Evolutionary conservation across 1,140 invertebrate species (phyloP).

Genomic region (Galleria mellonella): DNA sequence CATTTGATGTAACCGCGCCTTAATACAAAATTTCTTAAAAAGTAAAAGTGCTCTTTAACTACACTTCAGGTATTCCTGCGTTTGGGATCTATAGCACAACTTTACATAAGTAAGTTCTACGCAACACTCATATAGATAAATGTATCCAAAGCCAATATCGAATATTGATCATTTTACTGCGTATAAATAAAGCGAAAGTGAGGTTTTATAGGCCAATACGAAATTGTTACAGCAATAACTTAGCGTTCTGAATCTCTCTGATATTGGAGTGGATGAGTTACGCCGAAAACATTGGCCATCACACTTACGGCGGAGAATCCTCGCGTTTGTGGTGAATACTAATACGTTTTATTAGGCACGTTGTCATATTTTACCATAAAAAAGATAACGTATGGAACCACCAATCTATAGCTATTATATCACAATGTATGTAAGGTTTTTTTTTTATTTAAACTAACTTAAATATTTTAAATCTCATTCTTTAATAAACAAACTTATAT

Average conservation of each 20-base stretch:
- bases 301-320: conserved; percentile 17
- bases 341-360: conserved; percentile 31
- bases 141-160: conserved; percentile 40
- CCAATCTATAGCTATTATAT: not conserved
- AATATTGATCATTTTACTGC: conserved; percentile 59
- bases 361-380: conserved; percentile 30
- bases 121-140: conserved; percentile 20
- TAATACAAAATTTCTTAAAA: too few relatives aligned
- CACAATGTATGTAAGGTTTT: too few relatives aligned
- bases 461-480: too few relatives aligned
- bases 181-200: conserved; percentile 62
- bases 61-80: too few relatives aligned
- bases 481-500: too few relatives aligned
- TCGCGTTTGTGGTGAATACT: conserved; percentile 30
- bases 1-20: too few relatives aligned
- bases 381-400: conserved; percentile 15
- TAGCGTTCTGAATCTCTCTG: conserved; percentile 48
- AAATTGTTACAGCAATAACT: conserved; percentile 63
- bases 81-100: conserved; percentile 14
- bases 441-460: too few relatives aligned
- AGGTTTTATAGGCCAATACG: conserved; percentile 61
- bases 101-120: conserved; percentile 13
- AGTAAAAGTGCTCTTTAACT: too few relatives aligned
- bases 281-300: conserved; percentile 36
- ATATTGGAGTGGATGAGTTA: conserved; percentile 61